phyloP scores from a whole-genome alignment of 2,888 invertebrate species.

The Lepidochrysops patricia region DNA sequence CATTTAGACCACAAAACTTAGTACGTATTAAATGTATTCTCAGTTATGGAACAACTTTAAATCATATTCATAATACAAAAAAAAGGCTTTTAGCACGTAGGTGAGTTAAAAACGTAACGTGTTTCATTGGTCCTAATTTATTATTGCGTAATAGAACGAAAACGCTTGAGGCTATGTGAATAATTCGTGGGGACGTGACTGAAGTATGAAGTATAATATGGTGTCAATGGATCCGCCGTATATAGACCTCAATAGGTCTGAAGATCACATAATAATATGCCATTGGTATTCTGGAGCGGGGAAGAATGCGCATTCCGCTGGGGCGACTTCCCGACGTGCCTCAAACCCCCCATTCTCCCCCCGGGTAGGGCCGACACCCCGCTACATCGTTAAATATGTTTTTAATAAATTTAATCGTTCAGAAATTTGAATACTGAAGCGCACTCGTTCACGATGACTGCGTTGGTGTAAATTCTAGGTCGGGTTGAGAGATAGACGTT shows the following conservation, averaged over 20 bases:
- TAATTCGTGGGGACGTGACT: conserved; percentile 48
- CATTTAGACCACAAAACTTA: no score
- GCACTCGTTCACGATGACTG: not conserved
- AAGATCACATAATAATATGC: conserved; percentile 69
- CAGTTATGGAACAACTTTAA: not conserved
- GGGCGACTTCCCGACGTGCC: conserved; percentile 53
- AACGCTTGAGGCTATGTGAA: conserved; percentile 27
- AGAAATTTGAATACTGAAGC: not conserved
- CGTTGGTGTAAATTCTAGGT: not conserved
- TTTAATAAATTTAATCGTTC: conserved; percentile 7
- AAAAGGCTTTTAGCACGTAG: not conserved
- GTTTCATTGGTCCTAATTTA: not conserved
- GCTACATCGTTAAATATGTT: conserved; percentile 13
- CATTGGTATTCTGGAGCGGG: conserved; percentile 63
- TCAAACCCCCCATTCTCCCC: conserved; percentile 31
- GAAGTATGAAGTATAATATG: conserved; percentile 43
- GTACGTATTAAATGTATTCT: no score
- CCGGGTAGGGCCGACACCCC: conserved; percentile 18
- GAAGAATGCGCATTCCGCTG: conserved; percentile 62
- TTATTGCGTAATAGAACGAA: not conserved
- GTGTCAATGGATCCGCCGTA: conserved; percentile 45
- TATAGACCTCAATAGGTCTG: conserved; percentile 54
- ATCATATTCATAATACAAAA: not conserved
- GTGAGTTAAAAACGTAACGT: conserved; percentile 6
- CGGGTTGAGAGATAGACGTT: not conserved